A percentile compares a stretch with the other conserved stretches of the same genome.
Evolutionary conservation across 2,113 vertebrate species (phyloP).

Genomic region (Circaetus cinerascens): DNA sequence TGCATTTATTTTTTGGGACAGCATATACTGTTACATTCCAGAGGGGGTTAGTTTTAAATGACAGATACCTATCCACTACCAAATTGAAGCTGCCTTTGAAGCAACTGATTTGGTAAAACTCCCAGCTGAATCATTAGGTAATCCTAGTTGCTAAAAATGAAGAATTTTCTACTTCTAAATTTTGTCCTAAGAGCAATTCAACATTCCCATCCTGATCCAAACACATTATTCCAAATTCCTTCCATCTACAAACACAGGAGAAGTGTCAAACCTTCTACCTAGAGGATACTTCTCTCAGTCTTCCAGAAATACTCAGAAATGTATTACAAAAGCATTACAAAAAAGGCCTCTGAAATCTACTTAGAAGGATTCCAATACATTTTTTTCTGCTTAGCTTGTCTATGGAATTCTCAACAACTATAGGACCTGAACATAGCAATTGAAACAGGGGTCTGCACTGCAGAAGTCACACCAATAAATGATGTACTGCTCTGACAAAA

Average conservation of each 20-base stretch:
- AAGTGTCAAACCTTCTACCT: background rate
- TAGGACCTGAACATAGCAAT: accelerated
- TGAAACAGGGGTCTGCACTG: background rate
- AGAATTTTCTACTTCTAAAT: background rate
- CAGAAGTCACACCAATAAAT: background rate
- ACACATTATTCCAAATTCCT: background rate
- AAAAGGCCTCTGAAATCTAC: background rate
- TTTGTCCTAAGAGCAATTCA: background rate
- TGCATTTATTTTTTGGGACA: background rate
- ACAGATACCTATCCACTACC: background rate
- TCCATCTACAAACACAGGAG: background rate
- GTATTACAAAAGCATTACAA: background rate
- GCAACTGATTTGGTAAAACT: background rate
- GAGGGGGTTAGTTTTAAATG: background rate
- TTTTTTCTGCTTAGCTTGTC: background rate
- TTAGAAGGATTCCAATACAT: background rate
- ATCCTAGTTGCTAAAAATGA: background rate
- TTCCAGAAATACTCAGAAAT: background rate
- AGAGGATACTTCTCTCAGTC: background rate
- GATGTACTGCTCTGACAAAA: background rate
- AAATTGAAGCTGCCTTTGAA: background rate
- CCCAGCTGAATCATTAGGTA: background rate
- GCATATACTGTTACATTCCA: background rate
- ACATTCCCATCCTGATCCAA: background rate
- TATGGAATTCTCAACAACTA: background rate